Conservation (phyloP, 2,888 invertebrate genomes). For the Pemphredon lugubris region DNA sequence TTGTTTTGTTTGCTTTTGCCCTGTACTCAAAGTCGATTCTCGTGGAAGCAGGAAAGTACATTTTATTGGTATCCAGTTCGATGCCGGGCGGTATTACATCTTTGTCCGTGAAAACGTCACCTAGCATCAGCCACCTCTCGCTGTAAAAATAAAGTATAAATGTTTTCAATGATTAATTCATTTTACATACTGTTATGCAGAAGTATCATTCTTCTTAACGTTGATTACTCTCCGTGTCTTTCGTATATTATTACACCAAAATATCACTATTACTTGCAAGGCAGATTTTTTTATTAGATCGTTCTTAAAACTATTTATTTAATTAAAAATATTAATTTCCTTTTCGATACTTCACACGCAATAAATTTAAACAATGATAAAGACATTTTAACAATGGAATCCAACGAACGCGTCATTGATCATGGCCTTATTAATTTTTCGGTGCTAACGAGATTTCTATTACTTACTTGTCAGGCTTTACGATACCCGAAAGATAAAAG, state of each 20-base stretch:
- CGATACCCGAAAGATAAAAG: not conserved
- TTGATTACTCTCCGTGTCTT: too few relatives aligned
- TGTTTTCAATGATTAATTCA: not conserved
- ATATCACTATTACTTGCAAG: too few relatives aligned
- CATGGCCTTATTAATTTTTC: too few relatives aligned
- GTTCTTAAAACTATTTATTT: too few relatives aligned
- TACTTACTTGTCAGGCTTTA: slow-evolving; percentile 1
- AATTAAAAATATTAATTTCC: too few relatives aligned
- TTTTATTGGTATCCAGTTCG: slow-evolving; percentile 19
- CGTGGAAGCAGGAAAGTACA: slow-evolving; percentile 29
- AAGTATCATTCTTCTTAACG: too few relatives aligned
- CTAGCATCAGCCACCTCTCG: slow-evolving; percentile 57
- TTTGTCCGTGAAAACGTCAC: slow-evolving; percentile 35
- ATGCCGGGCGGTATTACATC: slow-evolving; percentile 8
- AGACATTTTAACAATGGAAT: too few relatives aligned
- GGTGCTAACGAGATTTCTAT: not conserved
- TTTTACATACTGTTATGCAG: not conserved
- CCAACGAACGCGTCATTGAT: too few relatives aligned
- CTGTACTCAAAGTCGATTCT: slow-evolving; percentile 16
- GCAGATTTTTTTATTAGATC: too few relatives aligned
- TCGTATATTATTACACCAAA: too few relatives aligned
- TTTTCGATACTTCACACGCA: too few relatives aligned
- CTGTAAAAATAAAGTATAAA: slow-evolving; percentile 26
- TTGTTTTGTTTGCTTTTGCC: slow-evolving; percentile 22
- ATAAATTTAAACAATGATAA: too few relatives aligned